Base-by-base conservation (phyloP, 1,140 invertebrate genomes). In the Colletes latitarsis region DNA sequence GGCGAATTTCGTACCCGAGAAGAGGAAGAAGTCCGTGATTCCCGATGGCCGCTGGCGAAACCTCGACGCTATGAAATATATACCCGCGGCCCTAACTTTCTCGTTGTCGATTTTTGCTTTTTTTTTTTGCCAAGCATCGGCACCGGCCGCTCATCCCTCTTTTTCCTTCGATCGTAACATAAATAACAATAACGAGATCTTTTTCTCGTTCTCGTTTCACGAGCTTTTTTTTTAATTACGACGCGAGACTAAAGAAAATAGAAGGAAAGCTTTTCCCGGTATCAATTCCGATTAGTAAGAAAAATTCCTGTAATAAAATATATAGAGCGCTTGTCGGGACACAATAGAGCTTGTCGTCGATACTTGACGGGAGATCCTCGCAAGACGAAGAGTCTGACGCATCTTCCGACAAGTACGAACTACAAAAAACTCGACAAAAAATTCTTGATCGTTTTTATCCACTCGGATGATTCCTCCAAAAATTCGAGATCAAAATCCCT, bases 1-100 rank as follows among this genome's bases (percentile, higher is more conserved):
- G 6, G 57, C 49, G 88, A 88, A 90, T 88, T 90, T 82, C 73
- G 74, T 71, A 77, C 58, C 55, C 43, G 21, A 55, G 85, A 58
- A 62, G n/a, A 9, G 60, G 71, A 73, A 81, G 60, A 76, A 84
- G 74, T 53, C 70, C 76, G 39, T 30, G 62, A 57, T 70, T 71
- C 39, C 77, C 43, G 46, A 52, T 64, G 77, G 8, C 49, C 68
- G 19, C 64, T 17, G 77, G 39, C 71, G 43, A 58, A 67, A 74
- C 15, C 76, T 43, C 17, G n/a, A 15, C 8, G 55, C 55, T 58
- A 70, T 70, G 75, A 77, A 77, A 70, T 77, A 62, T 75, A 67
- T 52, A 77, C 66, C 75, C 64, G 39, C 41, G 41, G 39, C 14
- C 12, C 52, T 12, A 57, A 46, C 73, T 67, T 67, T 57, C 74